Evolutionary conservation across 2,113 vertebrate species (phyloP), one percentile per base, ranked within the genome.

Genomic region (Promerops cafer): DNA sequence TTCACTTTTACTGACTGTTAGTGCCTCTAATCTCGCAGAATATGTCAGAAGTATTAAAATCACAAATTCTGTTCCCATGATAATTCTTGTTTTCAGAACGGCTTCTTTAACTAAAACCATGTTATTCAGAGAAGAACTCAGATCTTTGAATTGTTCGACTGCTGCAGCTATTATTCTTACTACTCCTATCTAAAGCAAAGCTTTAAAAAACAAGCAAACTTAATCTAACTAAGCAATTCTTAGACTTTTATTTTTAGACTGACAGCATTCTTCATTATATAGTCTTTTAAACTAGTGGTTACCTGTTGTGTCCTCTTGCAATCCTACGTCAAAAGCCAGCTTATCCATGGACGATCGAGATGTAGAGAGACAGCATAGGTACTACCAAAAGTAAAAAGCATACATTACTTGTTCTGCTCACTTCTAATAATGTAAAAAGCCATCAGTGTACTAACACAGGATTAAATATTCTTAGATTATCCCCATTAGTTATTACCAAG

Each of bases 281-380:
- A 31, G 16, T 39, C 30, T 77, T 78, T 81, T 57, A 86, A 94
- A 31, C 13, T 37, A 54, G 6, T 65, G 97, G 76, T 97, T 89
- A 98, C 99, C 99, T 98, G 99, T 99, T 16, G 98, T 99, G 75
- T 99, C 98, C 89, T 99, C 99, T 93, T 99, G 99, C 94, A 99
- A 97, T 83, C 99, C 99, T 33, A 99, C 99, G 83, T 99, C 99
- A 96, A 99, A 99, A 35, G 99, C 99, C 94, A 99, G 94, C 92
- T 99, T 99, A 96, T 99, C 99, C 56, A 99, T 99, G 80, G 99
- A 99, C 8, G 99, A 99, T 56, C 98, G 98, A 53, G 99, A 99
- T 23, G 99, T 99, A 90, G 99, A 99, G 52, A 99, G 97, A 94
- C 99, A 99, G 97, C 99, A 99, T 5, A 99, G 95, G 91, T 99